These are phyloP conservation scores for Brachyptera putata DNA, from an alignment of 2,888 invertebrate genomes.

Conservation along the genomic window DNA sequence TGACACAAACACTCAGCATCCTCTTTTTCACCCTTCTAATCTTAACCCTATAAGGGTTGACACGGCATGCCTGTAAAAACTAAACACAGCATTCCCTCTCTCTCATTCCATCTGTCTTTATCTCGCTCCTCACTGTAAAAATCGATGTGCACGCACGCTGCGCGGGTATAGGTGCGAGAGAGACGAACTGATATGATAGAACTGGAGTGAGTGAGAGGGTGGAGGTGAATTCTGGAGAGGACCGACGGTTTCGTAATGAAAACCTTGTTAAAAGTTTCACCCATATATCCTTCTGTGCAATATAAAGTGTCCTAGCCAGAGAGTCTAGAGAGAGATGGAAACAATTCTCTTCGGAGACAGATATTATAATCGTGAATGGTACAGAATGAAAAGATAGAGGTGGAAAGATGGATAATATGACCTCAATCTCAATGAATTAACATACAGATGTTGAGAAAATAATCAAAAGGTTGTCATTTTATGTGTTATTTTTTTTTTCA, in stretches of 20 bases:
- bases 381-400: too few species aligned
- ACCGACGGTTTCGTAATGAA: conserved; percentile 25
- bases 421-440: too few species aligned
- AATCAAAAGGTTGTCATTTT: too few species aligned
- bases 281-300: conserved; percentile 29
- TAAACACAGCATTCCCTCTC: not conserved
- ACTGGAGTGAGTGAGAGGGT: not conserved
- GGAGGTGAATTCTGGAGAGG: not conserved
- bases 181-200: not conserved
- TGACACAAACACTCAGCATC: conserved; percentile 12
- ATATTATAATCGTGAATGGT: too few species aligned
- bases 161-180: conserved; percentile 1
- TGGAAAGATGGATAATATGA: too few species aligned
- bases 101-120: too few species aligned
- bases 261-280: conserved; percentile 31
- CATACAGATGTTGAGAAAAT: too few species aligned
- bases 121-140: too few species aligned
- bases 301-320: conserved; percentile 23
- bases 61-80: conserved; percentile 5
- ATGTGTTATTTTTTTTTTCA: too few species aligned
- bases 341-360: too few species aligned
- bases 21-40: conserved; percentile 12
- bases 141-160: conserved; percentile 3
- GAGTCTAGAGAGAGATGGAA: too few species aligned
- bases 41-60: conserved; percentile 20